Base-by-base conservation (phyloP, 1,140 invertebrate genomes). In the Megalonaias nervosa region DNA sequence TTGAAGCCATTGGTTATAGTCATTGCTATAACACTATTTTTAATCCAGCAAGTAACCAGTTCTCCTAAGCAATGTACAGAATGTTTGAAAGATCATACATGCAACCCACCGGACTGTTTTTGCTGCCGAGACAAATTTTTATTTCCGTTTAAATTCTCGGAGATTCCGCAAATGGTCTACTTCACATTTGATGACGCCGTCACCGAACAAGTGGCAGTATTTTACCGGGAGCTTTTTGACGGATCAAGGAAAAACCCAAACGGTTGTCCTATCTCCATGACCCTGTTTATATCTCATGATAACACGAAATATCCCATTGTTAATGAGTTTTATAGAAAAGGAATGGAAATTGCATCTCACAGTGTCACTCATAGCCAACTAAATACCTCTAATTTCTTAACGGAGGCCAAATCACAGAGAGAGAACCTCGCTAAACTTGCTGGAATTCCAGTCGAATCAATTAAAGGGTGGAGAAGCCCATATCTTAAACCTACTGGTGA, bases 301-400 rank as follows among this genome's bases (percentile, higher is more conserved):
- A 87, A 95, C 84, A 96, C 95, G 0, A 95, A 96, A 89, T 97
- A 97, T 89, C 93, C 94, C 78, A 93, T 95, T 80, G 95, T 96
- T 1, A 95, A 96, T 82, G 94, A 95, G 80, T 87, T 97, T 56
- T 96, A 95, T 94, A 94, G 95, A 82, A 91, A 93, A 76, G 95
- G 96, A 16, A 95, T 97, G 85, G 96, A 97, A 92, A 97, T 97
- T 81, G 95, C 94, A 1, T 93, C 95, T 5, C 95, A 97, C 90
- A 96, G 95, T 17, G 95, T 97, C 71, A 97, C 83, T 4, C 88
- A 89, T 73, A 78, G 57, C 13, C 82, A 83, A 62, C 79, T 83
- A 65, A 81, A 82, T 61, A 80, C 81, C 13, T 66, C 68, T 23
- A 82, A 84, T 31, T 79, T 84, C 56, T 68, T 71, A 26, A 66